Percentiles rank a stretch among this genome's conserved stretches.
These are phyloP conservation scores for Helarctos malayanus DNA, from an alignment of 2,797 vertebrate species.

Conservation along the genomic window DNA sequence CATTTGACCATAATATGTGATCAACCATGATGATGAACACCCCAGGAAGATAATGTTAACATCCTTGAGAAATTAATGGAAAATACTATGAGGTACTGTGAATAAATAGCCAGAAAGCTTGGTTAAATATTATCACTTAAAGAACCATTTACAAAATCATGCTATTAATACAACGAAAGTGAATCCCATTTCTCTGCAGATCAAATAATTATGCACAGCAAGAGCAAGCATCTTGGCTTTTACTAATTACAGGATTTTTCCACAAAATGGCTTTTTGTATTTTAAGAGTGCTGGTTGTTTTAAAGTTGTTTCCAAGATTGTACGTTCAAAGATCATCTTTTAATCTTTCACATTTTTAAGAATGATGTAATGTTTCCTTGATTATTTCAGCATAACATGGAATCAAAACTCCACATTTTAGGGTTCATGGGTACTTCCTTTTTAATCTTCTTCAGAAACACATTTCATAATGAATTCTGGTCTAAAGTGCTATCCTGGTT, in stretches of 20 bases:
- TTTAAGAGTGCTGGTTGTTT: constrained; percentile 70
- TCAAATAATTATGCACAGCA: constrained; percentile 80
- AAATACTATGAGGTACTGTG: constrained; percentile 16
- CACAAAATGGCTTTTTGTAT: constrained; percentile 73
- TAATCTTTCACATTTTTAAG: constrained; percentile 66
- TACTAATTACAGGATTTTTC: constrained; percentile 69
- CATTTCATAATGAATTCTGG: constrained; percentile 63
- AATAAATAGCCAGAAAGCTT: constrained; percentile 45
- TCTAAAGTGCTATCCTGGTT: constrained; percentile 41
- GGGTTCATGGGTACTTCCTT: constrained; percentile 35
- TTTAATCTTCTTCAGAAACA: constrained; percentile 54
- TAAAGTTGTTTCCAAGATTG: constrained; percentile 72
- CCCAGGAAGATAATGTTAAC: constrained; percentile 40
- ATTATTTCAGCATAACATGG: constrained; percentile 57
- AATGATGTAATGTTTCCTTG: constrained; percentile 57
- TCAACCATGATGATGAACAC: constrained; percentile 28
- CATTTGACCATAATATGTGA: background rate
- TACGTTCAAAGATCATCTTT: constrained; percentile 55
- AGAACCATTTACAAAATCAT: constrained; percentile 65
- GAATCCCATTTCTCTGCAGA: constrained; percentile 78
- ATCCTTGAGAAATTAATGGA: constrained; percentile 69
- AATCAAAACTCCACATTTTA: constrained; percentile 43
- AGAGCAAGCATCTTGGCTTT: constrained; percentile 69
- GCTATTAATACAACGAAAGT: constrained; percentile 64
- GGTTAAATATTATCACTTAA: constrained; percentile 70